Evolutionary conservation across 92 coral and sea anemone genomes (phyloP), one percentile per base, ranked within the genome.

Genomic region (Epizoanthus scotinus): DNA sequence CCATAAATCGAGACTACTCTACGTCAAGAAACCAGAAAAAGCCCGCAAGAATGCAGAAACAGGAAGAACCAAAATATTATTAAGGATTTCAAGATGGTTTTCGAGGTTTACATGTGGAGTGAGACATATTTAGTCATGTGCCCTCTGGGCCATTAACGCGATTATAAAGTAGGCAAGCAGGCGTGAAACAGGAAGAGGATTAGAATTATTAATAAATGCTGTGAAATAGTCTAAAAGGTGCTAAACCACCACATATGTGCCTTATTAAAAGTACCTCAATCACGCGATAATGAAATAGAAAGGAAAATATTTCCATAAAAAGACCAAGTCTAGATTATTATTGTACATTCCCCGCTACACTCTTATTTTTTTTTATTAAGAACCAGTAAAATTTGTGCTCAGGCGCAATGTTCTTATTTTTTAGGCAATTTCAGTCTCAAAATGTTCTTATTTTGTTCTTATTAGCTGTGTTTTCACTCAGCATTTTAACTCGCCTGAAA

Each of bases 141-240:
- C 73, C 73, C 52, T 55, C 56, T 38, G 73, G 55, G 73, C 20
- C 52, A 17, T 40, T 68, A 68, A 68, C 42, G 27, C 73, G 44
- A 68, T 68, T 68, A 68, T 44, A 7, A 10, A 44, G 54, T 15
- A 18, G 21, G 55, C 56, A 8, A 68, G 12, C 28, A 21, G 55
- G 73, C 31, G 31, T 68, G 12, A 66, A 67, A 68, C 71, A 44
- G 17, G 36, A 65, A 10, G 64, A 59, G 64, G 4, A 7, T 25
- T 64, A 27, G 2, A 29, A 42, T 10, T 44, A 44, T 44, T 42
- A 42, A 42, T 42, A 42, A 42, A 42, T 42, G 50, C 50, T 44
- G 9, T 29, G 27, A 27, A 61, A 61, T 61, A 61, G 25, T 28
- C 3, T 29, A 63, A 63, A 63, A 17, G 42, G 69, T 64, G 47